A percentile compares a stretch with the other conserved stretches of the same genome.
phyloP scores from a whole-genome alignment of 2,797 vertebrate species.

The Trachops cirrhosus region DNA sequence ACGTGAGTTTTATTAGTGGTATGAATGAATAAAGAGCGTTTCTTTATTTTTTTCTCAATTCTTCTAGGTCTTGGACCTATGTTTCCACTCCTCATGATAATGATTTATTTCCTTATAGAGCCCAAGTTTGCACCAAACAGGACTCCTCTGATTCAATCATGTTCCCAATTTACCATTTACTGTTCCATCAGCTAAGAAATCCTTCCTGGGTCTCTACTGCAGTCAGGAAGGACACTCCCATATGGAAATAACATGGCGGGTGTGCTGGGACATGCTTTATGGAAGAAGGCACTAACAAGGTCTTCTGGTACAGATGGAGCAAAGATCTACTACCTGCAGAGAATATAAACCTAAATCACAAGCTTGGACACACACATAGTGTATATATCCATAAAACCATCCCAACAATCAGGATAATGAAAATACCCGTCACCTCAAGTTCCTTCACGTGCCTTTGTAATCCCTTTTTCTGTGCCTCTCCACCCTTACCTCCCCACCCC shows the following conservation, averaged over 20 bases:
- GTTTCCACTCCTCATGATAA: neutral
- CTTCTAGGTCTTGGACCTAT: neutral
- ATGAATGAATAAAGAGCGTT: neutral
- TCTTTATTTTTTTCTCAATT: neutral
- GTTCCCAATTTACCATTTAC: neutral
- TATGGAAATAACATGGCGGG: neutral
- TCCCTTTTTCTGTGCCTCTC: neutral
- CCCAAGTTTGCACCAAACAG: neutral
- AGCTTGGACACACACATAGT: neutral
- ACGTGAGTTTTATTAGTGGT: neutral
- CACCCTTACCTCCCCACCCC: neutral
- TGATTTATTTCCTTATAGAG: neutral
- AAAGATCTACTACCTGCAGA: neutral
- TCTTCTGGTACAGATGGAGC: neutral
- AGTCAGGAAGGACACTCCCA: neutral
- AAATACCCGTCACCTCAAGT: neutral
- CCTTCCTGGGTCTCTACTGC: neutral
- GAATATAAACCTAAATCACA: neutral
- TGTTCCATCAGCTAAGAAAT: neutral
- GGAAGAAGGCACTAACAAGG: neutral
- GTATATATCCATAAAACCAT: neutral
- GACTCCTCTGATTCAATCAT: neutral
- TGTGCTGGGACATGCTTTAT: neutral
- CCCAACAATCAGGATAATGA: neutral
- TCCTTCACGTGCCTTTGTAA: neutral